Conservation (phyloP, 1,140 invertebrate species). For the Monochamus saltuarius region DNA sequence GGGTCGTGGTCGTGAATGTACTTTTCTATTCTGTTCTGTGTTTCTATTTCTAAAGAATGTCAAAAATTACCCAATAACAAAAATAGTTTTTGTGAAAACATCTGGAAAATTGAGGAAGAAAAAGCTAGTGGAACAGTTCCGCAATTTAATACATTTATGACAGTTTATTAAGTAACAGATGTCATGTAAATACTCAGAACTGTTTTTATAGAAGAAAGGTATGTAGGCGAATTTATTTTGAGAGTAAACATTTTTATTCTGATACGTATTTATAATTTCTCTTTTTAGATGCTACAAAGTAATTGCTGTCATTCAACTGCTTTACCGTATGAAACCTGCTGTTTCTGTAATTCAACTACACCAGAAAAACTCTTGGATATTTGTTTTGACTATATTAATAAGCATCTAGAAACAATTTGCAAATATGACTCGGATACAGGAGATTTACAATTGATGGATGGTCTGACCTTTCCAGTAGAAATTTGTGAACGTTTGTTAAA, state of each 20-base stretch:
- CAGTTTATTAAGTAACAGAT: slow-evolving; percentile 4
- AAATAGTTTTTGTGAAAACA: slow-evolving; percentile 38
- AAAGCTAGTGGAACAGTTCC: slow-evolving; percentile 12
- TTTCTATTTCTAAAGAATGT: slow-evolving; percentile 20
- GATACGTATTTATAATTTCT: too few relatives aligned
- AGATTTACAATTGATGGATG: slow-evolving; percentile 53
- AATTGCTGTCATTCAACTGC: slow-evolving; percentile 46
- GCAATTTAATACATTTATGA: slow-evolving; percentile 9
- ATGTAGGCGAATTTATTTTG: neutral
- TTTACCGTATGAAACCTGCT: slow-evolving; percentile 44
- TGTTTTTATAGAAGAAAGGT: neutral
- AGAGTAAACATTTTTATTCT: neutral
- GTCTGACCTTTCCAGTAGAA: slow-evolving; percentile 65
- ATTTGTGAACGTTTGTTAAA: slow-evolving; percentile 71
- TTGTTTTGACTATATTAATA: slow-evolving; percentile 64
- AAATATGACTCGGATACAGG: slow-evolving; percentile 46
- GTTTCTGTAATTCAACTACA: slow-evolving; percentile 44
- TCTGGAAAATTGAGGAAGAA: slow-evolving; percentile 29
- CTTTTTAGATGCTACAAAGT: slow-evolving; percentile 47
- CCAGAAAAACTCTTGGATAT: slow-evolving; percentile 59
- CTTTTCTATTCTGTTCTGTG: too few relatives aligned
- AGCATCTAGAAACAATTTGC: slow-evolving; percentile 64
- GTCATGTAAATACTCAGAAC: neutral
- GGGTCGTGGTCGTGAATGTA: neutral
- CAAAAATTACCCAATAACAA: slow-evolving; percentile 34